Base-by-base conservation (phyloP, 2,113 vertebrate species). In the Tinamus guttatus region DNA sequence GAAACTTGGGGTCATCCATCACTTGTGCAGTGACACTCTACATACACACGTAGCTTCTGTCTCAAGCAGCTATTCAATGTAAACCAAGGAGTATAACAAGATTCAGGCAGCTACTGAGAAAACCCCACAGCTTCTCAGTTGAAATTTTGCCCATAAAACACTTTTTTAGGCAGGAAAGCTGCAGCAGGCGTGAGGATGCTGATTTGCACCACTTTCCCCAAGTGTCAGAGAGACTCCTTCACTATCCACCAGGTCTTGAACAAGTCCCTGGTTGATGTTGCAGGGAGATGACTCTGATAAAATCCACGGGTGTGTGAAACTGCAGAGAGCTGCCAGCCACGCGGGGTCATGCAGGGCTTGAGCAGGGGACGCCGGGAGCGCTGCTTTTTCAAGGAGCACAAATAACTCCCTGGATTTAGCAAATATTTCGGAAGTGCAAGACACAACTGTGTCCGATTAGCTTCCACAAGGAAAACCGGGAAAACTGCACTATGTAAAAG, bases 81-180 rank as follows among this genome's bases (percentile, higher is more conserved):
- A 93, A 93, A 92, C 32, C 70, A 82, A 85, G 87, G 54, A 47
- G 2, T 4, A 10, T 58, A 77, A 73, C 64, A 85, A 25, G 73
- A 87, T 88, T 92, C 73, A 81, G 79, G 62, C 80, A 92, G 86
- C 69, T 76, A 7, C 40, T 79, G 86, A 85, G 78, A 76, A 93
- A 90, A 58, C 43, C 86, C 74, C 32, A 54, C 76, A 54, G 77
- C 47, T 87, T 90, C 89, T 73, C 85, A 91, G 74, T 56, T 87
- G 85, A 95, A 81, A 54, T 21, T 70, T 86, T 54, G 43, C 77
- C 54, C 87, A 70, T 71, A 93, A 79, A 68, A 90, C 67, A 78
- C 59, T n/a, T n/a, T 83, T 87, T 91, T 87, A 86, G 91, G 67
- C 71, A 83, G 76, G 81, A 85, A 63, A 91, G 28, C 69, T 82